Evolutionary conservation across 2,797 vertebrate genomes (phyloP), one percentile per base, ranked within the genome.

Genomic region (Pseudomugil gertrudae): DNA sequence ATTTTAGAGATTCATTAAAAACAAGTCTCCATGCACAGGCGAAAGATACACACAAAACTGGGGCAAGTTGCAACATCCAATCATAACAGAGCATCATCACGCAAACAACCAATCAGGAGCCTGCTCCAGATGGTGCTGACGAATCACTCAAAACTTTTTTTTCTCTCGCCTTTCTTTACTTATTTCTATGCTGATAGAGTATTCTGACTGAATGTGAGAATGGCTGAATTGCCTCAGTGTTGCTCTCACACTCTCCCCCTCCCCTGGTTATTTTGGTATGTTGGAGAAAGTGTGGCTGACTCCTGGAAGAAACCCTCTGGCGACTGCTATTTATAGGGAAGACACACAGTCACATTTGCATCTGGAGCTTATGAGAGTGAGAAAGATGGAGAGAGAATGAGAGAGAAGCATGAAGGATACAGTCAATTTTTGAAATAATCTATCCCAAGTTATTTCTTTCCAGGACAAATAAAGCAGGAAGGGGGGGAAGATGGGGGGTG

Each of bases 301-400:
- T 93, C 85, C 88, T 87, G 88, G 84, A 90, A 91, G 87, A 88
- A 89, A 85, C 87, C 87, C 88, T 93, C 87, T 90, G 92, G 92
- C 88, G 78, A 85, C 86, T 79, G 80, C 90, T 93, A 93, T 93
- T 92, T 92, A 89, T 92, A 92, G 90, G 85, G 85, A 89, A 84
- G 84, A 87, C 81, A 88, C 83, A 88, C 79, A 84, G 81, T 84
- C 87, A 79, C 79, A 92, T 93, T 92, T 92, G 90, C 90, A 91
- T 93, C 85, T 91, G 87, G 83, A 90, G 86, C 89, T 92, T 90
- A 90, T 90, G 83, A 91, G 84, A 85, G 78, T 74, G 77, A 83
- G 67, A 88, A 58, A 69, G 57, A 65, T 45, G 69, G 58, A 70
- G 55, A 59, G 69, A 73, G 69, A 82, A 68, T 66, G 23, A 73